Evolutionary conservation across 2,888 invertebrate genomes (phyloP), one percentile per base, ranked within the genome.

Genomic region (Tridacna gigas): DNA sequence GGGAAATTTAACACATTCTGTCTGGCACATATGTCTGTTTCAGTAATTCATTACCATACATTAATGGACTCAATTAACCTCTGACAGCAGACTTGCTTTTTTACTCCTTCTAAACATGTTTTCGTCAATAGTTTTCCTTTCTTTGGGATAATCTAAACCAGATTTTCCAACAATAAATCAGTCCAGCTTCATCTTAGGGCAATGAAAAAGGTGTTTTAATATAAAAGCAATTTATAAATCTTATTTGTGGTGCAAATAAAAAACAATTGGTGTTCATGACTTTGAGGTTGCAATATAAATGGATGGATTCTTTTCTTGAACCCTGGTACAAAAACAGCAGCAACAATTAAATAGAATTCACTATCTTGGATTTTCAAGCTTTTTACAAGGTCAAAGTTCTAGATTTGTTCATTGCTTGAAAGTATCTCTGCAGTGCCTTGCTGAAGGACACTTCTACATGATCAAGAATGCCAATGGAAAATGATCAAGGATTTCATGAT

Each of bases 31-130:
- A 51, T 51, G 71, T 37, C 47, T 71, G 22, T 47, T 71, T 71
- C 51, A 26, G 63, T 82, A 79, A 84, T 79, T 84, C 75, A 81
- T 84, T 81, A 79, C 84, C 61, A 74, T 47, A 67, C 61, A 73
- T 84, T 84, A 84, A 84, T 84, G 81, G 79, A 82, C 26, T 67
- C 81, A 79, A 82, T 84, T 84, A 84, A 82, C 84, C 84, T 77
- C 67, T 84, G 81, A 82, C 81, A 77, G 67, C 45, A 81, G 78
- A 77, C 71, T 79, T 48, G 56, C 76, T 79, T 81, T 83, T 84
- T 81, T 82, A 82, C 65, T 60, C 69, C 84, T 69, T 66, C 18
- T 28, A 61, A 78, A 81, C 81, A 81, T 79, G 81, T 77, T 71
- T 84, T 71, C 82, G 84, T 82, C 84, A 84, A 84, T 81, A 82